Base-by-base conservation (phyloP, 2,888 invertebrate genomes). In the Brachynemurus nebulosus region DNA sequence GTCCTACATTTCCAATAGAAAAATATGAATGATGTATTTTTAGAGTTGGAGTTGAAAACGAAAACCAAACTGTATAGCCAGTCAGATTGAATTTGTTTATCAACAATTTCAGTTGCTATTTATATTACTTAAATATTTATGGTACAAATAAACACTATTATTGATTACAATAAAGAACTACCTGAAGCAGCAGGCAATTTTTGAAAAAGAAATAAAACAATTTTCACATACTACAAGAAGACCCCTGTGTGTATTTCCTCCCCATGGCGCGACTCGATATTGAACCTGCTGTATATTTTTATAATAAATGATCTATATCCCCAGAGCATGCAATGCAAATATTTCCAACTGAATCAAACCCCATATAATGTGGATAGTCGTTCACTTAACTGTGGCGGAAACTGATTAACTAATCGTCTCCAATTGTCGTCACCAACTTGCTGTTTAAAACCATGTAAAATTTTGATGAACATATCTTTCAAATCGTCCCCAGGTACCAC, bases 371-470 rank as follows among this genome's bases (percentile, higher is more conserved):
- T 76, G 59, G 81, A 76, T 55, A 98, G 79, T 53, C 96, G 79
- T 62, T 90, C 86, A 59, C 84, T 84, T 53, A 99, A 77, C 59
- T 88, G 85, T 59, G 80, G 79, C 51, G 98, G 98, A 69, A 98
- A 96, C 70, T 95, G 93, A 58, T 89, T 88, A 48, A 91, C 84
- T 70, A 97, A 96, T 55, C 82, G 77, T 59, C 80, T 80, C 98
- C 98, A 98, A 68, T 91, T 91, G 58, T 91, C 90, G 50, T 93
- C 91, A 50, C 96, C 96, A 48, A 89, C 89, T 68, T 97, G 93
- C 59, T 83, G 82, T 70, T 93, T 95, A 66, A 97, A 96, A 42
- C 91, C 90, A 67, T 88, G 84, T 52, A 98, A 72, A 59, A 99
- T 97, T 84, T 88, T 63, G 25, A 59, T 52, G 27, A 99, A 95